phyloP scores from a whole-genome alignment of 2,797 vertebrate genomes.

The Alectoris magna region DNA sequence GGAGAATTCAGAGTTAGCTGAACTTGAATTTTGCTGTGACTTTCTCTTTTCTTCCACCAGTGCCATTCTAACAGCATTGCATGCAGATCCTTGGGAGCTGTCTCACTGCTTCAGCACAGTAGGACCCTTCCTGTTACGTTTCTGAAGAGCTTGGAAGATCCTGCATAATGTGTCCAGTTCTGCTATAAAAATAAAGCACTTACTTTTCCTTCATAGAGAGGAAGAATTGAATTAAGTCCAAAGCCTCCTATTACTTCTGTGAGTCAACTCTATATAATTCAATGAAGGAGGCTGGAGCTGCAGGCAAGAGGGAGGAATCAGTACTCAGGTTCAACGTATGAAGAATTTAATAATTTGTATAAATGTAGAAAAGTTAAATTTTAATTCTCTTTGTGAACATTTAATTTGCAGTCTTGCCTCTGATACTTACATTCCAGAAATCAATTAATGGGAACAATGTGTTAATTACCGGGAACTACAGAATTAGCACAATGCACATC shows the following conservation, averaged over 20 bases:
- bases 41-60: not conserved
- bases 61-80: rapidly evolving
- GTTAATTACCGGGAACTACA: not conserved
- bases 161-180: not conserved
- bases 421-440: not conserved
- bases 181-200: not conserved
- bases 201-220: not conserved
- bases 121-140: not conserved
- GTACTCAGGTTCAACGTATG: not conserved
- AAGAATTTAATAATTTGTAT: conserved; percentile 11
- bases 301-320: not conserved
- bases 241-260: not conserved
- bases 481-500: not conserved
- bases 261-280: not conserved
- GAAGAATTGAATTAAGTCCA: not conserved
- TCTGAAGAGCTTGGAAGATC: not conserved
- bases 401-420: conserved; percentile 13
- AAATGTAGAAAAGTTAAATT: conserved; percentile 5
- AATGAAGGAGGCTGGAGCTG: not conserved
- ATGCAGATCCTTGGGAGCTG: not conserved
- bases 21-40: not conserved
- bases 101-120: not conserved
- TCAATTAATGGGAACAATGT: not conserved
- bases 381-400: conserved; percentile 28
- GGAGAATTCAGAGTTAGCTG: not conserved